A percentile compares a stretch with the other conserved stretches of the same genome.
Conservation (phyloP, 92 coral and sea anemone genomes). For the Parazoanthus swiftii region DNA sequence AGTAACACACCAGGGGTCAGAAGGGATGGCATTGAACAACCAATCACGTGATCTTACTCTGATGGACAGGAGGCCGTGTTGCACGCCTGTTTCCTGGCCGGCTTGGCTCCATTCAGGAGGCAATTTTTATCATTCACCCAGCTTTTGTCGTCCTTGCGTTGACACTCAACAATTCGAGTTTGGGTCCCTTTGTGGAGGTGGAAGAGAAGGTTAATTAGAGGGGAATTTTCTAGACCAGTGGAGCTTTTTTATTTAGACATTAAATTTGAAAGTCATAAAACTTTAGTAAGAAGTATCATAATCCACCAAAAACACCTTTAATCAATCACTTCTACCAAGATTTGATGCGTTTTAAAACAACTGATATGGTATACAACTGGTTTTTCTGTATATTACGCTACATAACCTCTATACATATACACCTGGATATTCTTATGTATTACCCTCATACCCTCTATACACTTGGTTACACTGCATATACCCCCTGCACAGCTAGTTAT, state of each 20-base stretch:
- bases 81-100: slow-evolving; percentile 51
- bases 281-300: too few relatives aligned
- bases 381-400: neutral
- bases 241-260: too few relatives aligned
- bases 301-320: too few relatives aligned
- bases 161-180: slow-evolving; percentile 64
- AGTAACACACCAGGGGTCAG: neutral
- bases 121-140: slow-evolving; percentile 71
- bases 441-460: neutral
- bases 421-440: slow-evolving; percentile 28
- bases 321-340: too few relatives aligned
- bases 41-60: slow-evolving; percentile 53
- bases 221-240: too few relatives aligned
- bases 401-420: slow-evolving; percentile 79
- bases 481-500: slow-evolving; percentile 82
- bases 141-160: slow-evolving; percentile 79
- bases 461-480: slow-evolving; percentile 13
- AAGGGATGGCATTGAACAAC: too few relatives aligned
- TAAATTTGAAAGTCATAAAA: too few relatives aligned
- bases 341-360: too few relatives aligned
- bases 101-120: slow-evolving; percentile 53
- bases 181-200: slow-evolving; percentile 46
- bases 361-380: too few relatives aligned
- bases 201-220: too few relatives aligned
- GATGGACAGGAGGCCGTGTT: slow-evolving; percentile 78